Base-by-base conservation (phyloP, 2,113 vertebrate genomes). In the Colinus virginianus region DNA sequence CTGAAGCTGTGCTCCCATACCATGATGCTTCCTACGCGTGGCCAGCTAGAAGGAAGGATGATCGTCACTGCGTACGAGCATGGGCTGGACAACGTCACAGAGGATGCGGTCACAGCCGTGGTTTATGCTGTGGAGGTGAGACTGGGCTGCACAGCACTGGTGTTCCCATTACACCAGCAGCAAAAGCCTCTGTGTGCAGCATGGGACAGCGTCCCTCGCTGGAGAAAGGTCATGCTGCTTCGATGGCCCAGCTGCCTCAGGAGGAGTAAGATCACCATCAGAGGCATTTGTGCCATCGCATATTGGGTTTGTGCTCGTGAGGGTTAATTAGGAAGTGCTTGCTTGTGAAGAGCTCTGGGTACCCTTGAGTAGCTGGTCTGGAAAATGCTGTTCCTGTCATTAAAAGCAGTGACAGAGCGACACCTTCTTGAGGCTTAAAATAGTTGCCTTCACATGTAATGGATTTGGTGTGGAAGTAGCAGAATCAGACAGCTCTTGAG, bases 11-110 rank as follows among this genome's bases (percentile, higher is more conserved):
- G 99, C 21, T 98, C 98, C 36, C 99, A 99, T 80, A 99, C 99
- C 2, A 98, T 99, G 97, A 98, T 98, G 92, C 97, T 99, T 77
- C 99, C 99, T 71, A 99, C 98, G 0, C 97, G 99, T 42, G 98
- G 99, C 16, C 99, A 99, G 94, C 97, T 99, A 25, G 99, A 99
- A 92, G 99, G 99, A 48, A 98, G 99, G 34, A 99, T 99, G 99
- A 99, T 99, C 23, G 98, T 99, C 75, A 98, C 98, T 0, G 99
- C 99, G 1, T 99, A 99, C 6, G 99, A 99, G 95, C 98, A 99
- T 0, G 99, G 99, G 53, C 96, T 99, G 89, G 99, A 99, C 96
- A 99, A 99, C 21, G 98, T 99, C 95, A 98, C 98, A 0, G 99
- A 99, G 59, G 99, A 99, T 17, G 97, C 99, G 0, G 98, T 99